phyloP scores from a whole-genome alignment of 2,888 invertebrate genomes.

The Drosophila niveifrons region DNA sequence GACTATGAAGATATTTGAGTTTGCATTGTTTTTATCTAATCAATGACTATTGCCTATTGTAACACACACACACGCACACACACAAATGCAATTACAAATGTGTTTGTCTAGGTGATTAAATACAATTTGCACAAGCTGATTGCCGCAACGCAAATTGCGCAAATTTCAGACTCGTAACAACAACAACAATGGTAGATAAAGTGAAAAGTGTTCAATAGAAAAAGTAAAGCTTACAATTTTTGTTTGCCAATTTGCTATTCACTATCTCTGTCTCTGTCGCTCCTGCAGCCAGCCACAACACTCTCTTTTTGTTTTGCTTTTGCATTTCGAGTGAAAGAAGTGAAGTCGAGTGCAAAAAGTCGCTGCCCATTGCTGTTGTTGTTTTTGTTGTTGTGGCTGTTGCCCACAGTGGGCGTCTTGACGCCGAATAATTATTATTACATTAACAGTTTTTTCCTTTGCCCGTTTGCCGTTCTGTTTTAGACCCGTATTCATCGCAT shows the following conservation, averaged over 20 bases:
- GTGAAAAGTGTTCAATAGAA: slow-evolving; percentile 60
- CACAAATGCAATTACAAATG: background rate
- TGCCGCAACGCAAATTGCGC: slow-evolving; percentile 29
- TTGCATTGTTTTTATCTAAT: background rate
- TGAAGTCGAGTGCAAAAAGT: slow-evolving; percentile 7
- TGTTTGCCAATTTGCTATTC: slow-evolving; percentile 22
- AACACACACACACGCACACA: background rate
- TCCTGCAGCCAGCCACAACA: background rate
- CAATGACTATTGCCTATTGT: background rate
- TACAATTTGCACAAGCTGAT: background rate
- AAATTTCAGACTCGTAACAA: slow-evolving; percentile 18
- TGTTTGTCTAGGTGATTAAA: background rate
- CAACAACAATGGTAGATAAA: slow-evolving; percentile 38
- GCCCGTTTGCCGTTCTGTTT: slow-evolving; percentile 30
- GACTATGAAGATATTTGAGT: background rate
- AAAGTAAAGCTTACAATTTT: slow-evolving; percentile 24
- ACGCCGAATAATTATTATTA: slow-evolving; percentile 71
- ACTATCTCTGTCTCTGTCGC: slow-evolving; percentile 4
- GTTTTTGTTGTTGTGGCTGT: slow-evolving; percentile 4
- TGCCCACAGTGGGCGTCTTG: slow-evolving; percentile 48
- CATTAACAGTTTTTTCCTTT: slow-evolving; percentile 63
- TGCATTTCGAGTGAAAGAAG: slow-evolving; percentile 7
- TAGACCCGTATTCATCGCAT: slow-evolving; percentile 38
- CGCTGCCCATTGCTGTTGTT: slow-evolving; percentile 11
- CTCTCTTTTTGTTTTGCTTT: slow-evolving; percentile 11